Conservation (phyloP, 2,797 vertebrate genomes). For the Xenentodon cancila region DNA sequence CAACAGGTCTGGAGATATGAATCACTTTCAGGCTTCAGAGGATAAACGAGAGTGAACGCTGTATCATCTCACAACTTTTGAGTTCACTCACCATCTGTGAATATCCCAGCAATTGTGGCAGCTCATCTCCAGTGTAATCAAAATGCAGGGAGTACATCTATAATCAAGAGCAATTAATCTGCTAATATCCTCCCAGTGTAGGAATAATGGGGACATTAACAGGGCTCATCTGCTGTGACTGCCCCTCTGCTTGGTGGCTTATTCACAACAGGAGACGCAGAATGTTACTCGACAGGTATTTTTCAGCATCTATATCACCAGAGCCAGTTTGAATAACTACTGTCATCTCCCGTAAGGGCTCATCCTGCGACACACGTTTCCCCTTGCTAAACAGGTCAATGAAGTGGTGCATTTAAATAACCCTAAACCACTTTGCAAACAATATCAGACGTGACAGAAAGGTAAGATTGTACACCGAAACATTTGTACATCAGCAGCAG, state of each 20-base stretch:
- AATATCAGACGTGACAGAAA: slow-evolving; percentile 81
- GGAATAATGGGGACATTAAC: slow-evolving; percentile 79
- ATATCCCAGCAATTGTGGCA: slow-evolving; percentile 38
- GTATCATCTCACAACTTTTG: slow-evolving; percentile 45
- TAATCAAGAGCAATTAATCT: slow-evolving; percentile 81
- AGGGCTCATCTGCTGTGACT: slow-evolving; percentile 67
- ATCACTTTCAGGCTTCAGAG: slow-evolving; percentile 16
- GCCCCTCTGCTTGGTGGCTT: slow-evolving; percentile 58
- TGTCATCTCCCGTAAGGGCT: slow-evolving; percentile 81
- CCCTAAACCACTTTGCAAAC: slow-evolving; percentile 72
- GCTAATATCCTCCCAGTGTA: slow-evolving; percentile 79
- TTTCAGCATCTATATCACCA: slow-evolving; percentile 75
- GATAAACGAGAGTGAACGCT: slow-evolving; percentile 21
- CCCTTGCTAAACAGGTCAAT: slow-evolving; percentile 67
- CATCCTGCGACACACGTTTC: slow-evolving; percentile 59
- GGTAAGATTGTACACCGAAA: slow-evolving; percentile 69
- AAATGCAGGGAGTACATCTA: slow-evolving; percentile 71
- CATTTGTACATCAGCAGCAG: slow-evolving; percentile 69
- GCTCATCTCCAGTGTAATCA: slow-evolving; percentile 71
- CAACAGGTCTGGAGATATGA: slow-evolving; percentile 15
- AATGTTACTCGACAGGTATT: slow-evolving; percentile 64
- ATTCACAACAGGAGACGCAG: slow-evolving; percentile 47
- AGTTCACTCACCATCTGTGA: slow-evolving; percentile 56
- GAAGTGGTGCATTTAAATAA: slow-evolving; percentile 81
- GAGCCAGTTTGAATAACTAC: slow-evolving; percentile 84